These are phyloP conservation scores for Harpalus rufipes DNA, from an alignment of 2,888 invertebrate genomes.

Conservation along the genomic window DNA sequence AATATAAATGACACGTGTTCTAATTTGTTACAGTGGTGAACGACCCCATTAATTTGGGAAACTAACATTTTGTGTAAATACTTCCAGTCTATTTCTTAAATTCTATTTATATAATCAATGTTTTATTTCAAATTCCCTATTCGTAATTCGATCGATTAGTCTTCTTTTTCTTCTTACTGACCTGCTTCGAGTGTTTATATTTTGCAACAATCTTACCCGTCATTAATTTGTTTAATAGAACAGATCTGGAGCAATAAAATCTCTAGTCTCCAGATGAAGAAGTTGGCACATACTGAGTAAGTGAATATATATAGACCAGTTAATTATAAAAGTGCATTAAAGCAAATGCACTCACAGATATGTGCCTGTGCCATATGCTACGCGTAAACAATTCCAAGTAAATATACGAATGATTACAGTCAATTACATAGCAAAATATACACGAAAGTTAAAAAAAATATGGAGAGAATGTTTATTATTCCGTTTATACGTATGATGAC, in stretches of 20 bases:
- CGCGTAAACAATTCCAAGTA: background rate
- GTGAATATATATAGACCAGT: conserved; percentile 20
- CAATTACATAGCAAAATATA: background rate
- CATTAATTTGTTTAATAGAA: conserved; percentile 3
- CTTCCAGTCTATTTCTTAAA: too few relatives aligned
- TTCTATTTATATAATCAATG: too few relatives aligned
- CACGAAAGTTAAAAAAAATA: background rate
- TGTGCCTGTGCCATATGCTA: conserved; percentile 1
- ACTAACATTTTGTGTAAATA: too few relatives aligned
- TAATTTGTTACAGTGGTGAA: too few relatives aligned
- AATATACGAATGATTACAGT: background rate
- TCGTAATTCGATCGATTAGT: too few relatives aligned
- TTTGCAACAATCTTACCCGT: background rate
- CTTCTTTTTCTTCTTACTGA: background rate
- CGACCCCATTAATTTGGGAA: too few relatives aligned
- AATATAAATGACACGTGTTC: too few relatives aligned
- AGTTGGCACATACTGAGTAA: background rate
- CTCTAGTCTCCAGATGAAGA: background rate
- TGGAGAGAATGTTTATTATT: background rate
- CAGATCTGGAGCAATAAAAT: conserved; percentile 5
- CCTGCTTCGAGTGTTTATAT: background rate
- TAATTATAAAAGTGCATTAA: conserved; percentile 40
- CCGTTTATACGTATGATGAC: background rate
- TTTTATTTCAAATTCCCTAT: too few relatives aligned
- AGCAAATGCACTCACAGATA: conserved; percentile 26